Conservation (phyloP, 1,140 invertebrate species). For the Stratiolaelaps scimitus region DNA sequence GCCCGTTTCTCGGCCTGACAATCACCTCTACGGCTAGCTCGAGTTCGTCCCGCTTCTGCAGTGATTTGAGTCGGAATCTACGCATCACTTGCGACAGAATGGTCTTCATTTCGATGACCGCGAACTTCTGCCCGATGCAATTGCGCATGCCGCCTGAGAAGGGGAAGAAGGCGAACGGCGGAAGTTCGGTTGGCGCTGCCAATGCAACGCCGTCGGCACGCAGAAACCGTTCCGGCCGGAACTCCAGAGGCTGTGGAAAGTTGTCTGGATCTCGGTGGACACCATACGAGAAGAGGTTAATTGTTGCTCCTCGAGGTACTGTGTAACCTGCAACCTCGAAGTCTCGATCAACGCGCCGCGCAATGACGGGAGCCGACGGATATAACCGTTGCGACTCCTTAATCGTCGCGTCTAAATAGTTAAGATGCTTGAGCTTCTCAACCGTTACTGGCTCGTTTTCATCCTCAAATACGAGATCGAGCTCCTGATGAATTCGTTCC, state of each 20-base stretch:
- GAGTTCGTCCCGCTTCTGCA: constrained; percentile 40
- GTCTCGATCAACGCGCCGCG: constrained; percentile 24
- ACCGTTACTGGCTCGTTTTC: constrained; percentile 36
- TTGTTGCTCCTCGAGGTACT: constrained; percentile 42
- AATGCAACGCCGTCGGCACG: constrained; percentile 40
- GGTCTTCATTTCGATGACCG: constrained; percentile 72
- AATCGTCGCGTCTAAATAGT: constrained; percentile 39
- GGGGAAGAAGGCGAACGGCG: constrained; percentile 42
- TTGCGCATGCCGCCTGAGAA: constrained; percentile 42
- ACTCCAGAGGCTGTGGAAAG: constrained; percentile 44
- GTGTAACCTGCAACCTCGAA: constrained; percentile 34
- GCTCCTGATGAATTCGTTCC: constrained; percentile 39
- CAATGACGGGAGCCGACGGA: constrained; percentile 35
- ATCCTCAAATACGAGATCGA: constrained; percentile 39
- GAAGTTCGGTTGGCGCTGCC: constrained; percentile 34
- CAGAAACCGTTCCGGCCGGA: constrained; percentile 44
- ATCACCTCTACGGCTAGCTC: constrained; percentile 41
- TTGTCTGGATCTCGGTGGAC: constrained; percentile 43
- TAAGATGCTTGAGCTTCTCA: constrained; percentile 41
- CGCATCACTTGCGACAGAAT: constrained; percentile 68
- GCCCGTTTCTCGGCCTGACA: constrained; percentile 40
- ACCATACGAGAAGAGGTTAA: constrained; percentile 40
- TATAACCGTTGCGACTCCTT: constrained; percentile 33
- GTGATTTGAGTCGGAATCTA: constrained; percentile 51
- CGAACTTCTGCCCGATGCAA: constrained; percentile 56